Evolutionary conservation across 37 sponge, comb jelly and placozoan genomes (phyloP), one percentile per base, ranked within the genome.

Genomic region (Chondrosia reniformis): DNA sequence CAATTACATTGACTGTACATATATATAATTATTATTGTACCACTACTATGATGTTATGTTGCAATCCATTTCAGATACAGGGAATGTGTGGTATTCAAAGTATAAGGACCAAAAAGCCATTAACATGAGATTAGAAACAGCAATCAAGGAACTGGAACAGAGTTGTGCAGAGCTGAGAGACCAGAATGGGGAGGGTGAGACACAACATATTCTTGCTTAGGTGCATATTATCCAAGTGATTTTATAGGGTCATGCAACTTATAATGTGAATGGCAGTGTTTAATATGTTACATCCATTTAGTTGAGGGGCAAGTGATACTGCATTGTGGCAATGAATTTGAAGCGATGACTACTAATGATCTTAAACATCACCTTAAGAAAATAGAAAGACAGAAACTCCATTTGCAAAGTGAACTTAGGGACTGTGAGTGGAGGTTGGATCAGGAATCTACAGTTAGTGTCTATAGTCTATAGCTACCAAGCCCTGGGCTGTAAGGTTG

Each of bases 401-500:
- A 78, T 42, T 17, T 84, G 17, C 81, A 89, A 74, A 71, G 89
- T 79, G 63, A 89, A 36, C 77, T 89, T 71, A 81, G 61, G 54
- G 85, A 84, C 10, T 80, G 57, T 32, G 89, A 84, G 40, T 89
- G 89, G 89, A 84, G 81, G 44, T 82, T 89, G 64, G 81, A 89
- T 34, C 84, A 89, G 45, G 82, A 81, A 55, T 39, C 89, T n/a
- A 43, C 79, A 12, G 89, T 88, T 34, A 79, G 84, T 46, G 37
- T 33, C n/a, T 2, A 28, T 28, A 4, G 7, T 6, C 3, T 56
- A 28, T 6, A 2, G 3, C 8, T 28, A 8, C 58, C 27, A 3
- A 6, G 58, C 3, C n/a, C 58, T 28, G 58, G n/a, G 58, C 54
- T 19, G 12, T 12, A 17, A 49, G 54, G 15, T 49, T 15, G 54